A percentile compares a stretch with the other conserved stretches of the same genome.
Conservation (phyloP, 1,140 invertebrate genomes). For the Diuraphis noxia region DNA sequence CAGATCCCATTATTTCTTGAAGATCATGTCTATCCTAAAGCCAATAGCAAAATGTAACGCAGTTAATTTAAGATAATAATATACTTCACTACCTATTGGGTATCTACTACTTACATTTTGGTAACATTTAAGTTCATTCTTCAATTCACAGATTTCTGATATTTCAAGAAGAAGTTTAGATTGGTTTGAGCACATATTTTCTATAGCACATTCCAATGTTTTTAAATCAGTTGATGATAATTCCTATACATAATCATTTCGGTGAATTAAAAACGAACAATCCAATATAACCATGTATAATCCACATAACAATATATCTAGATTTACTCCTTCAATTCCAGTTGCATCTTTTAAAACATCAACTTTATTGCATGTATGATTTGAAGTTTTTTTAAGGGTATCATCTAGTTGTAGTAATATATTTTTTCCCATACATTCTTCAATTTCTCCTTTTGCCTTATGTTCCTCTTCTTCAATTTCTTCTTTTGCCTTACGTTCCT, state of each 20-base stretch:
- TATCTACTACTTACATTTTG: constrained; percentile 67
- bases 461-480: constrained; percentile 65
- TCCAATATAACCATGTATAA: not conserved
- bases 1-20: constrained; percentile 70
- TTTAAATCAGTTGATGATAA: constrained; percentile 81
- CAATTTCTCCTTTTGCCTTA: constrained; percentile 59
- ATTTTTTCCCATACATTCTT: constrained; percentile 69
- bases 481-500: constrained; percentile 87
- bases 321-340: constrained; percentile 30
- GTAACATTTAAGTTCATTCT: constrained; percentile 91
- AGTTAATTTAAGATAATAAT: not conserved
- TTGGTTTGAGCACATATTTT: constrained; percentile 80
- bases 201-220: constrained; percentile 82
- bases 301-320: not conserved
- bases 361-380: constrained; percentile 61
- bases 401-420: constrained; percentile 13
- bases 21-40: constrained; percentile 74
- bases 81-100: not conserved
- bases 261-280: not conserved
- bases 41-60: constrained; percentile 3
- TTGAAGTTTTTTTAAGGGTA: not conserved
- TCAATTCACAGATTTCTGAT: constrained; percentile 85
- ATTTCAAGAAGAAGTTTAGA: constrained; percentile 86
- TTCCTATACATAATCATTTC: constrained; percentile 59
- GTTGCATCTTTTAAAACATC: constrained; percentile 63